Base-by-base conservation (phyloP, 2,113 vertebrate genomes). In the Odontesthes bonariensis region DNA sequence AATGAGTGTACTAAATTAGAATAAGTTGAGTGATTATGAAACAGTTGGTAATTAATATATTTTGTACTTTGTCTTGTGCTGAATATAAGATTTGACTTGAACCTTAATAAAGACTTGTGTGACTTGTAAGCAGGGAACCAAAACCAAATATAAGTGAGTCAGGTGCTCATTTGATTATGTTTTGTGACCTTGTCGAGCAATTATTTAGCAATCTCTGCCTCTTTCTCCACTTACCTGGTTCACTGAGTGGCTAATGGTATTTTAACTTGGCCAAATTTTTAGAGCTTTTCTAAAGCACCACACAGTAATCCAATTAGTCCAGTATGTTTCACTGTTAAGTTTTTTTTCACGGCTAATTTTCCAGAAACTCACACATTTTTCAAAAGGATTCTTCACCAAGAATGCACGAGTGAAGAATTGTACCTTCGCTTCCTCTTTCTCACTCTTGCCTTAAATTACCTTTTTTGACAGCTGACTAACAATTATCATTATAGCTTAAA, bases 401-500 rank as follows among this genome's bases (percentile, higher is more conserved):
- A 56, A 64, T 61, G 64, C 61, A 57, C 40, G 90, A 94, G 76
- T 59, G 27, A 77, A 79, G 72, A 85, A 63, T 81, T 59, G 58
- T 61, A 81, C 53, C 33, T 44, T 64, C 44, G 73, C 59, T 74
- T 77, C 6, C 42, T 67, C 69, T 79, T 63, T 23, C 46, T 77
- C 68, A 66, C 73, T 73, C 73, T 88, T 75, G 58, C 64, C 90
- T 94, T 93, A 93, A 94, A 96, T 95, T 76, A 94, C 93, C 91
- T n/a, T 73, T 89, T 96, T 92, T 96, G 94, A 96, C 94, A 92
- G 91, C 95, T 95, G 96, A 96, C 93, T 93, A 94, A 95, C 95
- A 96, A 96, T 97, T 95, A 96, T 95, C 95, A 95, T 98, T 96
- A 96, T 92, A 90, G 94, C 95, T 94, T 91, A 95, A 96, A 95